A percentile compares a stretch with the other conserved stretches of the same genome.
phyloP scores from a whole-genome alignment of 2,113 vertebrate genomes.

The Turnix velox region DNA sequence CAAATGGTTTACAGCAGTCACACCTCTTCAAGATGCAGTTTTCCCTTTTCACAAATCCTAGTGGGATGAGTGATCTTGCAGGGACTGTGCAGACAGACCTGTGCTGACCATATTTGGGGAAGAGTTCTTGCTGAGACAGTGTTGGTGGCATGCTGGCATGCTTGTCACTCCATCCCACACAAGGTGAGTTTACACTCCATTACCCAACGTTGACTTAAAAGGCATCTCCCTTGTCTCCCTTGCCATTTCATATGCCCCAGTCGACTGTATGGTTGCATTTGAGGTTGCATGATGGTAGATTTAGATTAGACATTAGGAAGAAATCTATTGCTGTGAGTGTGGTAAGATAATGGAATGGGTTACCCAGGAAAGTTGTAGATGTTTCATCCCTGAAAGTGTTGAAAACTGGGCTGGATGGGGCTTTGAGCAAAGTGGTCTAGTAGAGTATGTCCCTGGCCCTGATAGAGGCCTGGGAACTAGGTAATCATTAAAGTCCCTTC shows the following conservation, averaged over 20 bases:
- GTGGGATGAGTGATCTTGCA: rapidly evolving
- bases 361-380: background rate
- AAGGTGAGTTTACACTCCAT: background rate
- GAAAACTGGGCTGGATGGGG: background rate
- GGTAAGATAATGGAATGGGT: background rate
- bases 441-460: background rate
- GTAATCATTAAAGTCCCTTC: background rate
- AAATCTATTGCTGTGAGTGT: background rate
- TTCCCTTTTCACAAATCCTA: background rate
- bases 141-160: background rate
- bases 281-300: background rate
- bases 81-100: rapidly evolving
- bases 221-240: background rate
- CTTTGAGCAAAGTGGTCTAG: background rate
- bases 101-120: rapidly evolving
- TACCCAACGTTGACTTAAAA: background rate
- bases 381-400: background rate
- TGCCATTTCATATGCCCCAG: rapidly evolving
- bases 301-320: background rate
- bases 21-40: background rate
- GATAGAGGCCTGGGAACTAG: background rate
- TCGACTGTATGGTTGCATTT: no score
- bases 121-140: rapidly evolving
- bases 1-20: background rate
- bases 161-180: background rate